Evolutionary conservation across 2,113 vertebrate genomes (phyloP), one percentile per base, ranked within the genome.

Genomic region (Gopherus evgoodei): DNA sequence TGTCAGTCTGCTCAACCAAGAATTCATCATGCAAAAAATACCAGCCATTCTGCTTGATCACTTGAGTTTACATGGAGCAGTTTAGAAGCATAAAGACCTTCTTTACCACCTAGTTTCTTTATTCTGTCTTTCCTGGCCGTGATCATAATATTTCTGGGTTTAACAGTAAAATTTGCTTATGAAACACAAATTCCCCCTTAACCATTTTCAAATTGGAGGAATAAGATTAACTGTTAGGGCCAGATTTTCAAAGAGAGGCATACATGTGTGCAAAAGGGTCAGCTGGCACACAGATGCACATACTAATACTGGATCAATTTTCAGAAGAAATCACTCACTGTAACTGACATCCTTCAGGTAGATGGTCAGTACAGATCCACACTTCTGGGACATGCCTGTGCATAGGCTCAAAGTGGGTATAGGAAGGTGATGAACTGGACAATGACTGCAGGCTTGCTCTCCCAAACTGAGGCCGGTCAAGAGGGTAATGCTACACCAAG

Each of bases 21-120:
- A 86, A 59, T 72, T 82, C 81, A 87, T 93, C 80, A 89, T 0
- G 1, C 72, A 93, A 91, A 88, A 86, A 96, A 81, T 24, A 95
- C 94, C 94, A 96, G 90, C 90, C 97, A 91, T 92, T 96, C 83
- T 75, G 50, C 95, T 21, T 42, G 91, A 93, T 97, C 90, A 96
- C 91, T 96, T 85, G 94, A 86, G 72, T 65, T 86, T 81, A n/a
- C 87, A 93, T 44, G 87, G 95, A 72, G 59, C 59, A 91, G 72
- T 84, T 86, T 72, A 62, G 44, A n/a, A 87, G 88, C 84, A 91
- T 80, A 88, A 95, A 93, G 84, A 89, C 52, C 81, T 94, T 47
- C 54, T 38, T 87, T 96, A 91, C 52, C 93, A 86, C 92, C 92
- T 82, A 47, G 17, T 29, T 82, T 82, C 59, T 17, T n/a, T 12